These are phyloP conservation scores for Ostrea edulis DNA, from an alignment of 1,140 invertebrate genomes.

Conservation along the genomic window DNA sequence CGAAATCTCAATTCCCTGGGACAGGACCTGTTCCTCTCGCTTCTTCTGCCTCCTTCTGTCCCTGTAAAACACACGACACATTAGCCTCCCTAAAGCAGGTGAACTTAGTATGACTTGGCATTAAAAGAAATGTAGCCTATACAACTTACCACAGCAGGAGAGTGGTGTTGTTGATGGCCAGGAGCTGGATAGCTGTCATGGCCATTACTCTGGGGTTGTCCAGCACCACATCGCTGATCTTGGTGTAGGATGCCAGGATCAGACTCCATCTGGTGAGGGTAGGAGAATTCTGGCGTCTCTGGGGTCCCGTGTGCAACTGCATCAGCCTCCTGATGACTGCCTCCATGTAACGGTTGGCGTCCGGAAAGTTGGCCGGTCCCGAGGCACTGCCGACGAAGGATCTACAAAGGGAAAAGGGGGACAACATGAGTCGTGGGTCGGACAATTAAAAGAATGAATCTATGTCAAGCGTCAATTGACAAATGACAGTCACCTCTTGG, in stretches of 20 bases:
- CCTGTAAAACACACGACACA: neutral
- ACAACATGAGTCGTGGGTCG: neutral
- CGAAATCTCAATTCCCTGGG: too few relatives aligned
- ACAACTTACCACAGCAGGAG: neutral
- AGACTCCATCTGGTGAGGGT: too few relatives aligned
- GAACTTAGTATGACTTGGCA: neutral
- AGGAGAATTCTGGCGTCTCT: neutral
- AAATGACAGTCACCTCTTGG: neutral
- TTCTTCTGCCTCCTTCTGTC: too few relatives aligned
- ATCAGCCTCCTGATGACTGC: neutral
- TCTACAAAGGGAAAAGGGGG: neutral
- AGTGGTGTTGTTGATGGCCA: neutral
- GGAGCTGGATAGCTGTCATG: neutral
- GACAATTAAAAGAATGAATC: neutral
- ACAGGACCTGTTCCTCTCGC: too few relatives aligned
- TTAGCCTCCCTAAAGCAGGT: neutral
- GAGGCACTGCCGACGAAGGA: neutral
- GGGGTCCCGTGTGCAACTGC: neutral
- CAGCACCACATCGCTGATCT: neutral
- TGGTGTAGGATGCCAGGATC: conserved; percentile 28
- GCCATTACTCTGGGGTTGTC: neutral
- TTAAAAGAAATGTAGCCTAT: neutral
- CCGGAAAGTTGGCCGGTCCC: neutral
- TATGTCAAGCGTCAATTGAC: too few relatives aligned
- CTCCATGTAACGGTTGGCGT: conserved; percentile 27